Conservation (phyloP, 2,888 invertebrate species). For the Meloe dianella region DNA sequence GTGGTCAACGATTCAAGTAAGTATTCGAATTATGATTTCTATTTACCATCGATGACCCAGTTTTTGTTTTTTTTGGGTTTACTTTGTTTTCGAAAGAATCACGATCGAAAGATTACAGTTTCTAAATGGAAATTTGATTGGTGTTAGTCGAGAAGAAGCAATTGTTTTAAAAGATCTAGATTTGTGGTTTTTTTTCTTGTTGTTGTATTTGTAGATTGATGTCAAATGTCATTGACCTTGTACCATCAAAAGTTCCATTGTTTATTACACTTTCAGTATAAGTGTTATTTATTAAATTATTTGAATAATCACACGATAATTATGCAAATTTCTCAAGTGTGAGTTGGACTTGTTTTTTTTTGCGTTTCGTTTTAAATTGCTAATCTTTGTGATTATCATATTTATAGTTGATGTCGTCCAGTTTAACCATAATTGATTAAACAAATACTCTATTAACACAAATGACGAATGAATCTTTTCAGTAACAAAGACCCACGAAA, state of each 20-base stretch:
- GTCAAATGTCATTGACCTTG: constrained; percentile 9
- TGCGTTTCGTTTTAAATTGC: neutral
- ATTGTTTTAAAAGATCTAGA: neutral
- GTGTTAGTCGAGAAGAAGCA: neutral
- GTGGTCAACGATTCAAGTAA: constrained; percentile 25
- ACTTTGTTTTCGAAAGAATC: no score
- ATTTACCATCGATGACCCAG: neutral
- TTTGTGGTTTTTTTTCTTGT: no score
- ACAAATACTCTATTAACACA: no score
- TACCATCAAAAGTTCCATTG: neutral
- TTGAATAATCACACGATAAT: no score
- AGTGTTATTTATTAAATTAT: neutral
- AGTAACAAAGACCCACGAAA: no score
- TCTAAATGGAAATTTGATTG: neutral
- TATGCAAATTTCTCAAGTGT: no score
- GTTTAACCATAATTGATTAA: no score
- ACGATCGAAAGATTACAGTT: neutral
- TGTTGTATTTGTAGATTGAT: neutral
- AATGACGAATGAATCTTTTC: no score
- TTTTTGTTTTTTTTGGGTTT: neutral
- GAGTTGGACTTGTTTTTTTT: no score
- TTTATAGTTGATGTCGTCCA: no score
- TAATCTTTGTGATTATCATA: no score
- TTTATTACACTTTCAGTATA: neutral
- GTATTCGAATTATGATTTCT: neutral